phyloP scores from a whole-genome alignment of 2,888 invertebrate genomes.

The Hirtodrosophila histrioides region DNA sequence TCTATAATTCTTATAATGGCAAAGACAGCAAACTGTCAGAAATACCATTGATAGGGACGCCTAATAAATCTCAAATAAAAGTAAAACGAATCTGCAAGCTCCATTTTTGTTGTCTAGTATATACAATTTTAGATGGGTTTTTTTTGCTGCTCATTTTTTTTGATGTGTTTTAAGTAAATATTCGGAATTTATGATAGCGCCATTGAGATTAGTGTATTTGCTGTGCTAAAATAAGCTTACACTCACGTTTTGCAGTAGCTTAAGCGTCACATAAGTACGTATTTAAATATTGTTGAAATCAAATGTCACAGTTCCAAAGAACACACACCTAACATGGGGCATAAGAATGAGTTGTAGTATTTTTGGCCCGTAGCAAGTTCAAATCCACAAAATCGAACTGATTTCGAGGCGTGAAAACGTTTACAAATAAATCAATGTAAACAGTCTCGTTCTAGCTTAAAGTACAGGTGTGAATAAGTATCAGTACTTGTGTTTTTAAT shows the following conservation, averaged over 20 bases:
- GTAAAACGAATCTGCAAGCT: not conserved
- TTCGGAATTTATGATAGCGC: conserved; percentile 42
- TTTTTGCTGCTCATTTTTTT: not conserved
- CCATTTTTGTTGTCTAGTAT: not conserved
- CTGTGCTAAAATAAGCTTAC: conserved; percentile 37
- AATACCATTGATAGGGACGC: conserved; percentile 43
- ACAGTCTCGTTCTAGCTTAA: conserved; percentile 21
- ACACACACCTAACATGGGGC: not conserved
- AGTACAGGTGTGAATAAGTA: conserved; percentile 23
- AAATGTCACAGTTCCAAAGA: conserved; percentile 7
- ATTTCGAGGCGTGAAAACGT: conserved; percentile 38
- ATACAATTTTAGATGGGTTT: too few species aligned
- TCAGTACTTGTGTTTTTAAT: conserved; percentile 10
- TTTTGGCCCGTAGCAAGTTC: too few species aligned
- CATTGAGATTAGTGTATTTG: conserved; percentile 66
- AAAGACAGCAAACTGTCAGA: conserved; percentile 43
- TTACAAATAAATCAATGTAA: conserved; percentile 33
- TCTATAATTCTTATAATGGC: conserved; percentile 11
- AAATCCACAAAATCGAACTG: conserved; percentile 9
- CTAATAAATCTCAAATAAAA: conserved; percentile 27
- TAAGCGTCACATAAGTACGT: conserved; percentile 28
- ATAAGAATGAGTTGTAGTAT: too few species aligned
- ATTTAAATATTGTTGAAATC: conserved; percentile 41
- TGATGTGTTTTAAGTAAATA: conserved; percentile 8
- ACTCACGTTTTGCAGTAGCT: conserved; percentile 73